Evolutionary conservation across 2,113 vertebrate genomes (phyloP).

Genomic region (Salminus brasiliensis): DNA sequence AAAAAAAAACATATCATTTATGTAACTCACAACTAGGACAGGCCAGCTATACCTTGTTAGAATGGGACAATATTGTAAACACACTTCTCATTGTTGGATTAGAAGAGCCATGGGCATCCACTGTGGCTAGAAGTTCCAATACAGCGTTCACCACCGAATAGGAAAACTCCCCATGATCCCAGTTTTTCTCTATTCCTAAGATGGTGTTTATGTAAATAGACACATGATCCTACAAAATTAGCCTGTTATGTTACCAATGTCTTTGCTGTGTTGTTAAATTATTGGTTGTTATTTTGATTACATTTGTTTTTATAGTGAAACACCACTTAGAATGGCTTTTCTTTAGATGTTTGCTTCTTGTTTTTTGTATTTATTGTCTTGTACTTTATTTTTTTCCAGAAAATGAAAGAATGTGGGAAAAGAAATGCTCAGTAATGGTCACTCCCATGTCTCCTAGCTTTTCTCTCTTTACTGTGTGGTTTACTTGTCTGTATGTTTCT

Average conservation of each 20-base stretch:
- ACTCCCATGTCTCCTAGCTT: not conserved
- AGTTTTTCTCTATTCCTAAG: not conserved
- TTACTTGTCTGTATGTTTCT: conserved; percentile 14
- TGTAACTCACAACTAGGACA: not conserved
- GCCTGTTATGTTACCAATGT: not conserved
- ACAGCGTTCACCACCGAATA: too few relatives aligned
- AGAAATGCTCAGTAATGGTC: not conserved
- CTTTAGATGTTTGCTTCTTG: not conserved
- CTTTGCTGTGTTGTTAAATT: conserved; percentile 4
- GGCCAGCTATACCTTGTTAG: too few relatives aligned
- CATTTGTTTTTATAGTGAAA: not conserved
- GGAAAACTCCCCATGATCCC: not conserved
- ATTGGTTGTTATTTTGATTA: not conserved
- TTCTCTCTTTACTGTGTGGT: not conserved
- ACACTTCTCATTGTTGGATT: too few relatives aligned
- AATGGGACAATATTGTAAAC: too few relatives aligned
- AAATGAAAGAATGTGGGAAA: not conserved
- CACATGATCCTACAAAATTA: not conserved
- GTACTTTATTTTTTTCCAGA: not conserved
- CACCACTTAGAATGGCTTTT: not conserved
- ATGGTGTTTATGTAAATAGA: not conserved
- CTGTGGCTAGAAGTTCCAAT: too few relatives aligned
- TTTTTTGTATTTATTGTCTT: not conserved
- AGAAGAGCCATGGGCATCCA: too few relatives aligned
- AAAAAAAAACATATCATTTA: too few relatives aligned